Conservation (phyloP, 2,888 invertebrate species). For the Tortricodes alternella region DNA sequence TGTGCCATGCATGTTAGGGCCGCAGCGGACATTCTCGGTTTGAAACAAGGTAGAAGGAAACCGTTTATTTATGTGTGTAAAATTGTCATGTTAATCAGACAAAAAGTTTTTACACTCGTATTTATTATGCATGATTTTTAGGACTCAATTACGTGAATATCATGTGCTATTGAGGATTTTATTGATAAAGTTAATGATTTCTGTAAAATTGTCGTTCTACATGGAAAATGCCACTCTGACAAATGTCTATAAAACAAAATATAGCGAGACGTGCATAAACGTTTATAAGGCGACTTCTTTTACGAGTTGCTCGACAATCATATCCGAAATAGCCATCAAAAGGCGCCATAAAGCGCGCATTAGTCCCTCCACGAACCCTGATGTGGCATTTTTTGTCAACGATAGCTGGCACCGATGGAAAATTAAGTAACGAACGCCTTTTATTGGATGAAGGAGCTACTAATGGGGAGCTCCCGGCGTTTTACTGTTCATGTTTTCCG, state of each 20-base stretch:
- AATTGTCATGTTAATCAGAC: background rate
- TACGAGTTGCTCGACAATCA: conserved; percentile 67
- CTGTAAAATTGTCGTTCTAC: conserved; percentile 1
- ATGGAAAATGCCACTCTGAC: conserved; percentile 25
- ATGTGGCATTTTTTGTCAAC: conserved; percentile 48
- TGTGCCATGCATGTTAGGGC: no score
- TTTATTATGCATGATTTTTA: background rate
- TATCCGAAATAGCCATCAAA: conserved; percentile 72
- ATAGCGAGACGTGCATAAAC: conserved; percentile 45
- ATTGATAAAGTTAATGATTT: conserved; percentile 16
- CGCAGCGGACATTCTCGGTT: no score
- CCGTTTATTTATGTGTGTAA: no score
- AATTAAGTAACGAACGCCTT: conserved; percentile 25
- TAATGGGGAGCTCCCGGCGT: conserved; percentile 7
- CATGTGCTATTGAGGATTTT: conserved; percentile 17
- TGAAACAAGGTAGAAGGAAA: no score
- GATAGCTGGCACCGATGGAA: conserved; percentile 12
- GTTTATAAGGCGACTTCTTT: conserved; percentile 60
- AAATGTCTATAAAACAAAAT: conserved; percentile 37
- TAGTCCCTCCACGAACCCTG: conserved; percentile 65
- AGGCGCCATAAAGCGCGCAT: conserved; percentile 70
- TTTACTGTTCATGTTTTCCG: background rate
- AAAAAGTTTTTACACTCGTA: no score
- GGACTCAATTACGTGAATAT: background rate
- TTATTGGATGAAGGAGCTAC: conserved; percentile 3